A percentile compares a stretch with the other conserved stretches of the same genome.
phyloP scores from a whole-genome alignment of 1,140 invertebrate species.

The Drosophila rhopaloa region DNA sequence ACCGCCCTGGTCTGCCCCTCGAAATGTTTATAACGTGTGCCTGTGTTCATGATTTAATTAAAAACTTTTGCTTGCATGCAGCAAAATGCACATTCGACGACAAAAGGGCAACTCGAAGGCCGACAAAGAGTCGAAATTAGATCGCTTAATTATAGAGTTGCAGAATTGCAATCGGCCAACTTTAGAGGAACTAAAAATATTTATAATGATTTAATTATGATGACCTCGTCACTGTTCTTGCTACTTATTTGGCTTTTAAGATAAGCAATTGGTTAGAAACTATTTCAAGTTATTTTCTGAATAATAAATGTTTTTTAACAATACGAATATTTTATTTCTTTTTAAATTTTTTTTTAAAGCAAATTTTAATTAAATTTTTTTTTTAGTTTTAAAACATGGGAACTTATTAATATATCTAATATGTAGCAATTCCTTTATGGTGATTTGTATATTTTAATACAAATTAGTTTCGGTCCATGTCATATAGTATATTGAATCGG shows the following conservation, averaged over 20 bases:
- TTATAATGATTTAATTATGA: slow-evolving; percentile 2
- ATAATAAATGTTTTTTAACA: no score
- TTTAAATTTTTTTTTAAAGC: no score
- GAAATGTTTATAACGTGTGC: slow-evolving; percentile 9
- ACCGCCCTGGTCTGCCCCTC: not conserved
- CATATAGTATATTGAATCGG: no score
- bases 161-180: not conserved
- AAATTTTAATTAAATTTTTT: no score
- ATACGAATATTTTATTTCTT: no score
- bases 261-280: not conserved
- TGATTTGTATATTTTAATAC: no score
- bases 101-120: slow-evolving; percentile 14
- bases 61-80: slow-evolving; percentile 64
- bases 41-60: slow-evolving; percentile 73
- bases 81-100: slow-evolving; percentile 27
- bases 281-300: no score
- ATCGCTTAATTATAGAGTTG: slow-evolving; percentile 5
- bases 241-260: not conserved
- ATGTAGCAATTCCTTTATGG: no score
- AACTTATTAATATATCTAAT: no score
- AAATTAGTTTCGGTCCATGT: no score
- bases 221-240: no score
- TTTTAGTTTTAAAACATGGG: no score
- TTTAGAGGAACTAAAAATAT: slow-evolving; percentile 6
- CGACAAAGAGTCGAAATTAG: slow-evolving; percentile 9